Conservation (phyloP, 2,888 invertebrate genomes). For the Ernsta delagoae region DNA sequence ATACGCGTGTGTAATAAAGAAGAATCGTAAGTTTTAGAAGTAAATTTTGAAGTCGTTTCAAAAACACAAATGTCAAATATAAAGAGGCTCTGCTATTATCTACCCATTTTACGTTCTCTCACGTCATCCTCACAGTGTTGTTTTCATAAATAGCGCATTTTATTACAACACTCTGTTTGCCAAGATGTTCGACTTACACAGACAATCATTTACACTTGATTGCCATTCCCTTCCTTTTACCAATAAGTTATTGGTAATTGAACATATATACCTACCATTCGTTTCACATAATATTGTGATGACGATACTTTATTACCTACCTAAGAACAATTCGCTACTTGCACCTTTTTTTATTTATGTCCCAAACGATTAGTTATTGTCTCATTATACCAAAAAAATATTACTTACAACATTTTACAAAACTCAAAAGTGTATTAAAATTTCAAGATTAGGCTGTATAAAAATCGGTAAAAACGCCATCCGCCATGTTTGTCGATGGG, state of each 20-base stretch:
- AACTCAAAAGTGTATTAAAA: no score
- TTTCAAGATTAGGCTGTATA: no score
- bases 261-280: no score
- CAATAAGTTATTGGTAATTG: neutral
- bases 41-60: slow-evolving; percentile 34
- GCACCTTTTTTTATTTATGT: no score
- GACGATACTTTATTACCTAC: no score
- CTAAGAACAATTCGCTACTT: no score
- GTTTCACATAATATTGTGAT: no score
- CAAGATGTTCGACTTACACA: slow-evolving; percentile 25
- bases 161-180: slow-evolving; percentile 29
- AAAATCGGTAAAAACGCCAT: no score
- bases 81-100: slow-evolving; percentile 36
- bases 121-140: slow-evolving; percentile 26
- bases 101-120: slow-evolving; percentile 37
- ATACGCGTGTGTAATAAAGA: slow-evolving; percentile 23
- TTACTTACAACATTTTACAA: no score
- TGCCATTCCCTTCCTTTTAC: neutral
- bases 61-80: slow-evolving; percentile 37
- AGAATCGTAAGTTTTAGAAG: slow-evolving; percentile 32
- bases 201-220: slow-evolving; percentile 27
- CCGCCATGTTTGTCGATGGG: no score
- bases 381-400: no score
- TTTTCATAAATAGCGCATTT: slow-evolving; percentile 36
- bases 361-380: no score